phyloP scores from a whole-genome alignment of 1,140 invertebrate species.

The Melipona quadrifasciata region DNA sequence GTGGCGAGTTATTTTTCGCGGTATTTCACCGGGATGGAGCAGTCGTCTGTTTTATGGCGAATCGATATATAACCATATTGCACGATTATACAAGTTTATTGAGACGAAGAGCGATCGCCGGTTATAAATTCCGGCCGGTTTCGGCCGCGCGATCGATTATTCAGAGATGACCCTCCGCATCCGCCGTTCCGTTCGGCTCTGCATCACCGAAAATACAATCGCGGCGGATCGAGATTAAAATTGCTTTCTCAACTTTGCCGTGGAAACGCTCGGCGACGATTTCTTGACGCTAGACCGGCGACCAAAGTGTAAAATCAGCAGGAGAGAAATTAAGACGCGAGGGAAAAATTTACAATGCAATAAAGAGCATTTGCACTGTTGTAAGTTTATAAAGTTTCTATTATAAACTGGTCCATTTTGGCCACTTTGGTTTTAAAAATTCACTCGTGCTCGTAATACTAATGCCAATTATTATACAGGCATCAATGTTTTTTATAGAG shows the following conservation, averaged over 20 bases:
- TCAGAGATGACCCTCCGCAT: conserved; percentile 35
- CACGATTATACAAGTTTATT: conserved; percentile 40
- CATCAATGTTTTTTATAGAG: no score
- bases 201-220: not conserved
- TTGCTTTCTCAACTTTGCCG: not conserved
- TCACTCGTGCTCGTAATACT: no score
- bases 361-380: no score
- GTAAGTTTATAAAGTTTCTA: no score
- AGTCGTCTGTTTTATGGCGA: conserved; percentile 38
- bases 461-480: no score
- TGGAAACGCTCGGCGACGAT: not conserved
- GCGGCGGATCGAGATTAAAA: not conserved
- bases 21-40: conserved; percentile 33
- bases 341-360: no score
- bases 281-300: not conserved
- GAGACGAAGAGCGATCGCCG: conserved; percentile 34
- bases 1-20: conserved; percentile 45
- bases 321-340: no score
- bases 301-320: no score
- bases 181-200: not conserved
- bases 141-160: conserved; percentile 25
- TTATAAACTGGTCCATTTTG: no score
- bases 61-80: conserved; percentile 44
- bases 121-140: conserved; percentile 40
- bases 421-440: no score